A percentile compares a stretch with the other conserved stretches of the same genome.
These are phyloP conservation scores for Papilio gigon DNA, from an alignment of 2,888 invertebrate species.

Conservation along the genomic window DNA sequence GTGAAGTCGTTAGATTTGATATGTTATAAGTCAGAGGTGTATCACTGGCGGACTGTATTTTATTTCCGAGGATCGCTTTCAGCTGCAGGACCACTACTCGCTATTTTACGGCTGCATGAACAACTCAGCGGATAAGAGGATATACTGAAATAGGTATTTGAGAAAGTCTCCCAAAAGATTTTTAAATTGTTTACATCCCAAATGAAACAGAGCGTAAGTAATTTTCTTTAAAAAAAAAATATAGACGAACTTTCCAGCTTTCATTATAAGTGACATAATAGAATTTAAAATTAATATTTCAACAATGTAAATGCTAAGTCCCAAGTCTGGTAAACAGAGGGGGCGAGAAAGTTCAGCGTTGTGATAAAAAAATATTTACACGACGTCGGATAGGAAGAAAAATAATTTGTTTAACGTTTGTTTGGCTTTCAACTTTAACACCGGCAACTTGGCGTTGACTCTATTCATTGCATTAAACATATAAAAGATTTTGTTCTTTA, in stretches of 20 bases:
- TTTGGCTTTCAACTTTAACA: constrained; percentile 24
- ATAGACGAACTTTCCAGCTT: not conserved
- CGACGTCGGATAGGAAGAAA: constrained; percentile 18
- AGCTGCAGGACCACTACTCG: constrained; percentile 19
- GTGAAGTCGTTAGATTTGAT: constrained; percentile 17
- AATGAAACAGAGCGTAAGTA: not conserved
- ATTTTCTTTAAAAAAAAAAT: too few relatives aligned
- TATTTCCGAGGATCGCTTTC: constrained; percentile 26
- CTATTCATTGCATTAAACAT: constrained; percentile 23
- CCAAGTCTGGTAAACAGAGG: constrained; percentile 8
- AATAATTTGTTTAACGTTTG: constrained; percentile 26
- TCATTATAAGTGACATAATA: not conserved
- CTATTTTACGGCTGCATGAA: constrained; percentile 25
- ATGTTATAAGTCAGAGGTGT: constrained; percentile 5
- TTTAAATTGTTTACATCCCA: not conserved
- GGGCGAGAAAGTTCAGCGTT: constrained; percentile 26
- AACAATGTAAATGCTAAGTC: constrained; percentile 5
- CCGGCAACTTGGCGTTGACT: constrained; percentile 22
- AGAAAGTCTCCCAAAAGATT: not conserved
- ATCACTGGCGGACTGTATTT: constrained; percentile 22
- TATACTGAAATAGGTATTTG: constrained; percentile 3
- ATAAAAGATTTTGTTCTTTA: constrained; percentile 11
- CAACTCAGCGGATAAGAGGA: constrained; percentile 11
- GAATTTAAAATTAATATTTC: constrained; percentile 1
- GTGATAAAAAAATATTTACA: constrained; percentile 18